These are phyloP conservation scores for Pyrgilauda ruficollis DNA, from an alignment of 2,113 vertebrate genomes.

Conservation along the genomic window DNA sequence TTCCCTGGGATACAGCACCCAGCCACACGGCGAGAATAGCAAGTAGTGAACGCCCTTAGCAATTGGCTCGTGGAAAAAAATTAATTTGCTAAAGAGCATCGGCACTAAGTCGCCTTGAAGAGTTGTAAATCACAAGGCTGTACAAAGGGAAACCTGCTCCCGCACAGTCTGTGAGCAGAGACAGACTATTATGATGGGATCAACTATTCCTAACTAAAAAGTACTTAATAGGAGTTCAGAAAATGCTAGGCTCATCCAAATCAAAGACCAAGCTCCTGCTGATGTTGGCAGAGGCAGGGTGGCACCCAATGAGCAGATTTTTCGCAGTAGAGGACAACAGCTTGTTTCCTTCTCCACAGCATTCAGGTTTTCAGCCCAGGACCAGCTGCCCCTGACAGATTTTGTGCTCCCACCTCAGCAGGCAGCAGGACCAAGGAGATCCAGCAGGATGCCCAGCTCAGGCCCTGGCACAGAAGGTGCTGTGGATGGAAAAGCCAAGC, in stretches of 20 bases:
- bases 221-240: neutral
- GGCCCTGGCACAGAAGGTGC: neutral
- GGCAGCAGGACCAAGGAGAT: neutral
- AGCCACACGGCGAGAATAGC: neutral
- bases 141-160: neutral
- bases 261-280: neutral
- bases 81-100: constrained; percentile 29
- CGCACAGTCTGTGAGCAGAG: neutral
- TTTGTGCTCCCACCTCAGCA: neutral
- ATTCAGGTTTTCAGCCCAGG: neutral
- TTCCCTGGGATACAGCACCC: neutral
- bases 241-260: neutral
- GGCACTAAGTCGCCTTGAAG: neutral
- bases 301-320: neutral
- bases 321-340: neutral
- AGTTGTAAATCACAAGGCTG: constrained; percentile 12
- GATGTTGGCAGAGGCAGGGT: neutral
- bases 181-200: neutral
- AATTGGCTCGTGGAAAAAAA: neutral
- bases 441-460: neutral
- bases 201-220: neutral
- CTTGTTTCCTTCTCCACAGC: neutral
- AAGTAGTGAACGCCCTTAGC: neutral
- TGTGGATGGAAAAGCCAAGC: neutral
- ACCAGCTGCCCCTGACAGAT: neutral